Percentiles rank a stretch among this genome's conserved stretches.
phyloP scores from a whole-genome alignment of 2,797 vertebrate species.

The Myripristis jacobus region DNA sequence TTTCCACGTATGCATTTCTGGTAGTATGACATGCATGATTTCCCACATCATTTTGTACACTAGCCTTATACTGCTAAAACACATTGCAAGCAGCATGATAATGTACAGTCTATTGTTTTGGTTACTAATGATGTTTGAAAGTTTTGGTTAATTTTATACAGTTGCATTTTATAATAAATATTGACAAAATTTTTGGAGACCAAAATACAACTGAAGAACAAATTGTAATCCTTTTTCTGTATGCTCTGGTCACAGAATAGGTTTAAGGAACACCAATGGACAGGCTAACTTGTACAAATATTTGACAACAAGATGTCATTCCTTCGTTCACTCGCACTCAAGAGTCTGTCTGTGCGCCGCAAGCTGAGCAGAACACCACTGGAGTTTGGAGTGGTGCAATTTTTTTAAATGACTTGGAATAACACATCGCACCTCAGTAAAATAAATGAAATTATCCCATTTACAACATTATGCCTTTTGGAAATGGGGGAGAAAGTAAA shows the following conservation, averaged over 20 bases:
- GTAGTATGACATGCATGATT: neutral
- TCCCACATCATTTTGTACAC: slow-evolving; percentile 2
- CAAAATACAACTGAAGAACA: slow-evolving; percentile 4
- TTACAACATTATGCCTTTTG: slow-evolving; percentile 20
- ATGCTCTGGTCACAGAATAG: neutral
- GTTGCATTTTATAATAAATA: slow-evolving; percentile 48
- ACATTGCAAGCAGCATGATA: neutral
- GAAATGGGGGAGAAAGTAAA: slow-evolving; percentile 30
- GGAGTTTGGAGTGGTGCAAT: slow-evolving; percentile 25
- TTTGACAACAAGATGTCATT: slow-evolving; percentile 46
- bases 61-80: neutral
- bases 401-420: slow-evolving; percentile 48
- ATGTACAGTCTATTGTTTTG: slow-evolving; percentile 4
- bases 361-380: slow-evolving; percentile 7
- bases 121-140: slow-evolving; percentile 9
- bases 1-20: slow-evolving; percentile 1
- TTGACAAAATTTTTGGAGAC: slow-evolving; percentile 13
- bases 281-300: slow-evolving; percentile 45
- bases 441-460: slow-evolving; percentile 46
- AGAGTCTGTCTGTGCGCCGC: slow-evolving; percentile 6
- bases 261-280: slow-evolving; percentile 1
- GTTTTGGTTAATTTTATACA: slow-evolving; percentile 10
- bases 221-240: neutral
- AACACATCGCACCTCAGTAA: slow-evolving; percentile 51
- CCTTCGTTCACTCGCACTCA: neutral